Evolutionary conservation across 2,888 invertebrate species (phyloP).

Genomic region (Gryllus longicercus): DNA sequence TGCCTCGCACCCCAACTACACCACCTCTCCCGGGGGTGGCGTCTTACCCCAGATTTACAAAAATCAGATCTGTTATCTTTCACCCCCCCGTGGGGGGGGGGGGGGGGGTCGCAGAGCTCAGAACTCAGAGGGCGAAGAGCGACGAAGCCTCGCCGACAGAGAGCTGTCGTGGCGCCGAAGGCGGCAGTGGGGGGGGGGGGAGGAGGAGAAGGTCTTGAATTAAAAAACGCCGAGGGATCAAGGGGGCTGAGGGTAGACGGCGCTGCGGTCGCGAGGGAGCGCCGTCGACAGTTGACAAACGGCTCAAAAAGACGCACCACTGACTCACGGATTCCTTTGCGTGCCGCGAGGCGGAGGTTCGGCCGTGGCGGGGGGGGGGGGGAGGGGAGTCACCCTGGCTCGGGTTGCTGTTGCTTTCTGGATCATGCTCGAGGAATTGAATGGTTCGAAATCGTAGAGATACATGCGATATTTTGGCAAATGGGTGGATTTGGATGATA

Average conservation of each 20-base stretch:
- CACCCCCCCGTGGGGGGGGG: not conserved
- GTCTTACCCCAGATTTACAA: conserved; percentile 17
- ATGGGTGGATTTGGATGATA: accelerated
- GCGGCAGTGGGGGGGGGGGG: not conserved
- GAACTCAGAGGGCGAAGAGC: too few species aligned
- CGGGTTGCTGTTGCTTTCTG: too few species aligned
- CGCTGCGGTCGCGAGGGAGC: conserved; percentile 19
- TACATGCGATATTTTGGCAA: too few species aligned
- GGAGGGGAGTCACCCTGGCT: too few species aligned
- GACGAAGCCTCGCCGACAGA: too few species aligned
- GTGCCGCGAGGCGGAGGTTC: not conserved
- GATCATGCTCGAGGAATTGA: too few species aligned
- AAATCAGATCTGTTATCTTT: conserved; percentile 17
- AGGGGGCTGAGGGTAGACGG: not conserved
- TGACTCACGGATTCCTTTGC: conserved; percentile 6
- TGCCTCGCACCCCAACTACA: not conserved
- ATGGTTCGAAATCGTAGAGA: too few species aligned
- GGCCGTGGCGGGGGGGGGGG: not conserved
- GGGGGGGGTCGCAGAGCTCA: too few species aligned
- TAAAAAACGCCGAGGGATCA: not conserved
- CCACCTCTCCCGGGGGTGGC: not conserved
- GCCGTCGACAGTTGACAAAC: conserved; percentile 36
- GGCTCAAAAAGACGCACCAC: conserved; percentile 24
- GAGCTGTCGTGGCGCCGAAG: not conserved
- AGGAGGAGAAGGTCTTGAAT: not conserved